A percentile compares a stretch with the other conserved stretches of the same genome.
Conservation (phyloP, 1,140 invertebrate genomes). For the Prorops nasuta region DNA sequence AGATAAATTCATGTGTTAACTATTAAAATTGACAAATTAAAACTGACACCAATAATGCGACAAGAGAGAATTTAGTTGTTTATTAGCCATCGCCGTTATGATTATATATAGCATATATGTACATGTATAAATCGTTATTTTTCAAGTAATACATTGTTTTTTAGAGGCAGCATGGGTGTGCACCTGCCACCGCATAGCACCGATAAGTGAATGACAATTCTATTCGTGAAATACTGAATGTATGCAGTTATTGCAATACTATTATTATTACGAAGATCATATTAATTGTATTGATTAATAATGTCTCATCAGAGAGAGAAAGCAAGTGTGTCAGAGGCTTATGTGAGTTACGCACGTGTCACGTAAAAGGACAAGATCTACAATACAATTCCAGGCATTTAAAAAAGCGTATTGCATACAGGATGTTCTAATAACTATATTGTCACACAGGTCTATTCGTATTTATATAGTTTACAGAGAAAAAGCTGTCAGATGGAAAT, state of each 20-base stretch:
- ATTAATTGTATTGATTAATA: slow-evolving; percentile 43
- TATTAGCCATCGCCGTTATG: slow-evolving; percentile 4
- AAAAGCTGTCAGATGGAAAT: too few species aligned
- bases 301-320: slow-evolving; percentile 51
- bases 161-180: slow-evolving; percentile 51
- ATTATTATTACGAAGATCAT: slow-evolving; percentile 26
- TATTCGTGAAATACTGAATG: slow-evolving; percentile 22
- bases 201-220: slow-evolving; percentile 37
- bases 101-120: too few species aligned
- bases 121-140: slow-evolving; percentile 27
- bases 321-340: slow-evolving; percentile 50
- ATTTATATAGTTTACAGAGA: too few species aligned
- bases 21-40: neutral
- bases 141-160: slow-evolving; percentile 24
- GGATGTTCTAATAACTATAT: too few species aligned
- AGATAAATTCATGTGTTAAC: neutral
- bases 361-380: slow-evolving; percentile 42
- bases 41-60: slow-evolving; percentile 1
- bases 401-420: slow-evolving; percentile 38
- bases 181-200: slow-evolving; percentile 53
- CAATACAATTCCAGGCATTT: slow-evolving; percentile 48
- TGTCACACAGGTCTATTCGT: too few species aligned
- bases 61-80: slow-evolving; percentile 14
- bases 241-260: slow-evolving; percentile 28
- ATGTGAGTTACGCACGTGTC: slow-evolving; percentile 46